phyloP scores from a whole-genome alignment of 2,888 invertebrate species.

The Ennomos quercinarius region DNA sequence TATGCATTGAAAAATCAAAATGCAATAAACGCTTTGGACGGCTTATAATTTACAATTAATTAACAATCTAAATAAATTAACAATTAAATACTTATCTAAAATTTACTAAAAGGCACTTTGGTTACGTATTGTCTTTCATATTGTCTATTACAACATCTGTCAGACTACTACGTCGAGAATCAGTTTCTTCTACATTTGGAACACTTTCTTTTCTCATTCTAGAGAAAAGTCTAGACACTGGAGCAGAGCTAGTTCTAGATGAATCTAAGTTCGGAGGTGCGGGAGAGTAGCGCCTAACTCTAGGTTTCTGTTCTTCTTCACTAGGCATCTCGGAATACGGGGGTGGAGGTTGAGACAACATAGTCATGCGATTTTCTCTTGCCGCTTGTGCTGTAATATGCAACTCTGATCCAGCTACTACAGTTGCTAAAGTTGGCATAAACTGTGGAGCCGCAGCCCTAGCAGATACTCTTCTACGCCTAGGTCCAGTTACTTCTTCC shows the following conservation, averaged over 20 bases:
- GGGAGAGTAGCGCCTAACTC: constrained; percentile 74
- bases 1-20: constrained; percentile 41
- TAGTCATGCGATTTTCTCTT: constrained; percentile 76
- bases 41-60: constrained; percentile 53
- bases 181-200: constrained; percentile 59
- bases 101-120: constrained; percentile 65
- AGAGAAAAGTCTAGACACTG: constrained; percentile 76
- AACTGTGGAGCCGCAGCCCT: constrained; percentile 74
- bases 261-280: constrained; percentile 62
- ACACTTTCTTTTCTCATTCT: constrained; percentile 74
- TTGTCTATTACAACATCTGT: constrained; percentile 82
- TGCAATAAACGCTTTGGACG: constrained; percentile 56
- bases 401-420: constrained; percentile 76
- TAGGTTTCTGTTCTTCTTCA: constrained; percentile 63
- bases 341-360: constrained; percentile 78
- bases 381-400: constrained; percentile 75
- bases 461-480: constrained; percentile 75
- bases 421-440: constrained; percentile 77
- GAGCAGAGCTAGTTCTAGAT: constrained; percentile 65
- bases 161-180: constrained; percentile 74
- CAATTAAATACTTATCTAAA: constrained; percentile 58
- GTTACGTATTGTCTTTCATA: constrained; percentile 79
- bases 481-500: constrained; percentile 66
- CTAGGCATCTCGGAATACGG: constrained; percentile 67
- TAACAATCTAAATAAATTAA: constrained; percentile 47